Conservation (phyloP, 2,888 invertebrate species). For the Acanthopleura granulata region DNA sequence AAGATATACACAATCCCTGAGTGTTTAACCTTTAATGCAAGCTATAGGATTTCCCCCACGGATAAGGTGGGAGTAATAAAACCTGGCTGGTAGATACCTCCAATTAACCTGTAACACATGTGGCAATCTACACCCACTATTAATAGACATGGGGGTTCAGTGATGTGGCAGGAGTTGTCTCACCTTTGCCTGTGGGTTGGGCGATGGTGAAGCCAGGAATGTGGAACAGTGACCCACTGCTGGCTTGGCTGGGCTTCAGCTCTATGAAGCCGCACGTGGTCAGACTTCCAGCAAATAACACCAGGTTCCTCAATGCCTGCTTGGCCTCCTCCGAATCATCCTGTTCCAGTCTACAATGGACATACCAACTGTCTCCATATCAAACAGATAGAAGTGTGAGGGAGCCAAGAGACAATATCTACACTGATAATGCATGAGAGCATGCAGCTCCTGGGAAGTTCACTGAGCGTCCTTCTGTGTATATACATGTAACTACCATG, state of each 20-base stretch:
- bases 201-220: conserved; percentile 94
- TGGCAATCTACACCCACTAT: too few species aligned
- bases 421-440: too few species aligned
- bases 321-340: conserved; percentile 84
- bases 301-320: conserved; percentile 88
- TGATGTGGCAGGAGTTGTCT: conserved; percentile 16
- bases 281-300: conserved; percentile 92
- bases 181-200: conserved; percentile 86
- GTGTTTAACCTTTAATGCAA: neutral
- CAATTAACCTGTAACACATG: too few species aligned
- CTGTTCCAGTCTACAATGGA: conserved; percentile 79
- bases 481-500: too few species aligned
- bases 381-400: too few species aligned
- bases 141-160: too few species aligned
- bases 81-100: too few species aligned
- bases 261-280: conserved; percentile 96
- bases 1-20: neutral
- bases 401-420: too few species aligned
- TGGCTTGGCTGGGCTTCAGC: conserved; percentile 74
- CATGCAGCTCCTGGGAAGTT: too few species aligned
- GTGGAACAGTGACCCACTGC: conserved; percentile 90
- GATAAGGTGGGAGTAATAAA: too few species aligned
- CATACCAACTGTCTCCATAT: neutral
- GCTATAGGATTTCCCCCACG: too few species aligned
- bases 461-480: too few species aligned